These are phyloP conservation scores for Caenorhabditis elegans DNA, from an alignment of 1,140 invertebrate genomes.

Conservation along the genomic window DNA sequence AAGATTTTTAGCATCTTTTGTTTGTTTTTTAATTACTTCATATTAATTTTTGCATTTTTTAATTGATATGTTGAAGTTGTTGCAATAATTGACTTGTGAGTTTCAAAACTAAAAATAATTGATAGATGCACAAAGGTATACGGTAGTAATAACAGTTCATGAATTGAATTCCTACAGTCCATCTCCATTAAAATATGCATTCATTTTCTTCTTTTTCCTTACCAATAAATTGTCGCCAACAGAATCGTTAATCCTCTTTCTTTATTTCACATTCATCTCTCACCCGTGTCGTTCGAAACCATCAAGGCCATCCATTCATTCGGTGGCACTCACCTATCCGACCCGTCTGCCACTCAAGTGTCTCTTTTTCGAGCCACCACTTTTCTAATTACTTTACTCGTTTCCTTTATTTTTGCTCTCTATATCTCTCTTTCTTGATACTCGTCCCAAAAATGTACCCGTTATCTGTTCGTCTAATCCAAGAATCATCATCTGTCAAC, in stretches of 20 bases:
- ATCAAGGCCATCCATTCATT: not conserved
- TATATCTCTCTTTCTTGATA: not conserved
- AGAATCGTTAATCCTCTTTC: not conserved
- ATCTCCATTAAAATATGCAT: no score
- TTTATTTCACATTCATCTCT: not conserved
- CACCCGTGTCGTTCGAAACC: not conserved
- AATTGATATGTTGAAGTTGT: no score
- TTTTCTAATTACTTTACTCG: slow-evolving; percentile 8
- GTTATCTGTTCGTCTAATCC: not conserved
- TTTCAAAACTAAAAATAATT: no score
- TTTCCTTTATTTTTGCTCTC: slow-evolving; percentile 1
- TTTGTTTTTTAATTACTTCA: no score
- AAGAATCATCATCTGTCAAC: not conserved
- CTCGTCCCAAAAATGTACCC: not conserved
- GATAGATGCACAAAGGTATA: no score
- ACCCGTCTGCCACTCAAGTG: slow-evolving; percentile 16
- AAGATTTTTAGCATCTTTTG: no score
- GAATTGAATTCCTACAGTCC: no score
- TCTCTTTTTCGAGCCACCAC: not conserved
- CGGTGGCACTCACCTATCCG: not conserved
- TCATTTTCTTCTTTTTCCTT: no score
- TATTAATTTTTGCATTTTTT: no score
- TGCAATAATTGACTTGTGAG: no score
- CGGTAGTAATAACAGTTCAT: no score
- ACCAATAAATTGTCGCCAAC: no score